Evolutionary conservation across 2,113 vertebrate genomes (phyloP).

Genomic region (Corydoras sp.): DNA sequence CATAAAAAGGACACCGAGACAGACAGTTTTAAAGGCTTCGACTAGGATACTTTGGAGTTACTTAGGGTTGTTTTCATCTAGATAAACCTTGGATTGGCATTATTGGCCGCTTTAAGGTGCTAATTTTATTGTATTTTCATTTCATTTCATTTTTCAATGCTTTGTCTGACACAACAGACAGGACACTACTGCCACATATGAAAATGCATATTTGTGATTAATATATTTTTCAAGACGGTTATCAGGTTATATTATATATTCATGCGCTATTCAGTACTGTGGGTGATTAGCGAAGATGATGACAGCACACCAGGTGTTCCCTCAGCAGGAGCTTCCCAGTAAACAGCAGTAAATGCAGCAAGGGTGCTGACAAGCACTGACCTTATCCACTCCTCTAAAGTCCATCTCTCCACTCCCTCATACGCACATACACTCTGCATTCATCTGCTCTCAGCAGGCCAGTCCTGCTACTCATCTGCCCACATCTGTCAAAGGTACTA

Average conservation of each 20-base stretch:
- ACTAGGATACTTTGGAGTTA: no score
- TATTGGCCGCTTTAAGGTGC: no score
- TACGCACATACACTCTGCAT: slow-evolving; percentile 21
- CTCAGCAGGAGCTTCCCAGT: slow-evolving; percentile 52
- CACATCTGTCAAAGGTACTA: slow-evolving; percentile 40
- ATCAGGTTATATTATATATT: background rate
- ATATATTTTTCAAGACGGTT: background rate
- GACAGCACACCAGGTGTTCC: slow-evolving; percentile 67
- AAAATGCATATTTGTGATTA: no score
- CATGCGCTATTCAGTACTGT: background rate
- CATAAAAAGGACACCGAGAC: no score
- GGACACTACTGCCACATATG: no score
- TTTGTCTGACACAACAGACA: no score
- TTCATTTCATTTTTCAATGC: no score
- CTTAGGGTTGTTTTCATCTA: no score
- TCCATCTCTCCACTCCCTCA: slow-evolving; percentile 32
- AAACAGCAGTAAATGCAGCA: slow-evolving; percentile 60
- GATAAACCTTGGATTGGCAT: no score
- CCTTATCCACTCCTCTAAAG: slow-evolving; percentile 46
- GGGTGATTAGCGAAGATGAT: slow-evolving; percentile 35
- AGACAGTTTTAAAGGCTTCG: no score
- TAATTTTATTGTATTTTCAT: no score
- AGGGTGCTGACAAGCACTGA: slow-evolving; percentile 50
- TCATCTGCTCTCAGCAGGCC: slow-evolving; percentile 23
- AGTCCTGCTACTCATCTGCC: slow-evolving; percentile 32